phyloP scores from a whole-genome alignment of 2,888 invertebrate genomes.

The Sphaeridia pumilis region DNA sequence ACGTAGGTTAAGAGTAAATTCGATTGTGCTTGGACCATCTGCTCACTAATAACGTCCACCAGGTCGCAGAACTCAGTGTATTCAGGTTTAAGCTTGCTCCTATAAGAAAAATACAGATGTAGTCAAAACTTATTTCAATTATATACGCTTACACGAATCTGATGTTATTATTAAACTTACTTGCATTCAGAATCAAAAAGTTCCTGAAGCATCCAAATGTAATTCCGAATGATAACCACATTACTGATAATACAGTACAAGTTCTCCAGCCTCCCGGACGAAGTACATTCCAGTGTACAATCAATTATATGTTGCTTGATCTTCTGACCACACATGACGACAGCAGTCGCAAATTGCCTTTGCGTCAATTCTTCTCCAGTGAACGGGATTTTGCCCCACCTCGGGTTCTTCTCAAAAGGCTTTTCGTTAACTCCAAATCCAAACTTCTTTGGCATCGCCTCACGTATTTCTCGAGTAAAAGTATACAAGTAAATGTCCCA shows the following conservation, averaged over 20 bases:
- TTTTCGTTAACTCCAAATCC: slow-evolving; percentile 29
- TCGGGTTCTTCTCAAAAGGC: slow-evolving; percentile 22
- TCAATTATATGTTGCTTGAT: slow-evolving; percentile 31
- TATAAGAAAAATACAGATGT: slow-evolving; percentile 5
- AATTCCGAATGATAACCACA: slow-evolving; percentile 34
- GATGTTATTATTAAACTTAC: slow-evolving; percentile 16
- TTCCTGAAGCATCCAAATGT: slow-evolving; percentile 34
- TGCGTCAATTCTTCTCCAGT: slow-evolving; percentile 33
- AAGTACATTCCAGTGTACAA: slow-evolving; percentile 31
- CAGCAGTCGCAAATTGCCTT: slow-evolving; percentile 33
- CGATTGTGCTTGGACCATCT: slow-evolving; percentile 67
- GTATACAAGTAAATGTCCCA: slow-evolving; percentile 34
- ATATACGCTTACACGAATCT: neutral
- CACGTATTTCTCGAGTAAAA: slow-evolving; percentile 26
- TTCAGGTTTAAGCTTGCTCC: slow-evolving; percentile 32
- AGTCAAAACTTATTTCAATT: neutral
- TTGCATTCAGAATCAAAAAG: slow-evolving; percentile 34
- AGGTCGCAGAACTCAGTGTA: slow-evolving; percentile 39
- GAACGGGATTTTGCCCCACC: slow-evolving; percentile 35
- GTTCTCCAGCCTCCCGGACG: slow-evolving; percentile 33
- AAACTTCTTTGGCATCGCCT: slow-evolving; percentile 24
- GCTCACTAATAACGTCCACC: slow-evolving; percentile 71
- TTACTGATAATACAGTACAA: slow-evolving; percentile 35
- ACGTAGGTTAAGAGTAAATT: slow-evolving; percentile 65
- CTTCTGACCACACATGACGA: slow-evolving; percentile 28